phyloP scores from a whole-genome alignment of 2,113 vertebrate genomes.

The Callionymus lyra region DNA sequence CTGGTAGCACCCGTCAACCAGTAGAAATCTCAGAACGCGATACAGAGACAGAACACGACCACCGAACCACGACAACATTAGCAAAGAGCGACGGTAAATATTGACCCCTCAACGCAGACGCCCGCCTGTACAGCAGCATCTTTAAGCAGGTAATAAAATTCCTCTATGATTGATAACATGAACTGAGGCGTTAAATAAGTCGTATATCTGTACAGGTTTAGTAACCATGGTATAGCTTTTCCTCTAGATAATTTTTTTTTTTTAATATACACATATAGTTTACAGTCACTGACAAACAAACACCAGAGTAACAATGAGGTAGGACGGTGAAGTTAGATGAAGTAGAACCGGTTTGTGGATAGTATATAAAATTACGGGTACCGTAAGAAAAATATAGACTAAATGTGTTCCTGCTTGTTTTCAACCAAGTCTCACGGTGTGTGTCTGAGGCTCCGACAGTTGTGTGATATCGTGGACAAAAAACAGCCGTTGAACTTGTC shows the following conservation, averaged over 20 bases:
- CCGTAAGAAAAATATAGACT: constrained; percentile 57
- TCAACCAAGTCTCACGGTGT: constrained; percentile 29
- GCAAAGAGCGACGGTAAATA: constrained; percentile 59
- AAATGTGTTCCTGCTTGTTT: constrained; percentile 30
- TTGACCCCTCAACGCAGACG: constrained; percentile 43
- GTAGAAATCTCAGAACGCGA: constrained; percentile 61
- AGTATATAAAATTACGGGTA: constrained; percentile 62
- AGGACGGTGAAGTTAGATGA: constrained; percentile 71
- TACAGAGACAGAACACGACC: constrained; percentile 56
- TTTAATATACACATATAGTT: constrained; percentile 57
- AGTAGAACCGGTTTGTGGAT: constrained; percentile 65
- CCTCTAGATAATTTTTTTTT: constrained; percentile 47
- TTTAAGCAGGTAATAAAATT: constrained; percentile 59
- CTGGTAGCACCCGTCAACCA: constrained; percentile 72
- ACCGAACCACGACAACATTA: constrained; percentile 55
- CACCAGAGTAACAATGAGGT: constrained; percentile 75
- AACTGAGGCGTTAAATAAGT: constrained; percentile 61
- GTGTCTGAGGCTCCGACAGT: constrained; percentile 44
- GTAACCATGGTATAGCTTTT: constrained; percentile 54
- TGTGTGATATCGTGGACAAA: not conserved
- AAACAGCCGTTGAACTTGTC: constrained; percentile 34
- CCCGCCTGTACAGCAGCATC: constrained; percentile 50
- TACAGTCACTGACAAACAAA: constrained; percentile 66
- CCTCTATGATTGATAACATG: constrained; percentile 52
- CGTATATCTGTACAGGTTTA: constrained; percentile 62